Evolutionary conservation across 53 echinoderm and acorn worm species (phyloP).

Genomic region (Astropecten irregularis): DNA sequence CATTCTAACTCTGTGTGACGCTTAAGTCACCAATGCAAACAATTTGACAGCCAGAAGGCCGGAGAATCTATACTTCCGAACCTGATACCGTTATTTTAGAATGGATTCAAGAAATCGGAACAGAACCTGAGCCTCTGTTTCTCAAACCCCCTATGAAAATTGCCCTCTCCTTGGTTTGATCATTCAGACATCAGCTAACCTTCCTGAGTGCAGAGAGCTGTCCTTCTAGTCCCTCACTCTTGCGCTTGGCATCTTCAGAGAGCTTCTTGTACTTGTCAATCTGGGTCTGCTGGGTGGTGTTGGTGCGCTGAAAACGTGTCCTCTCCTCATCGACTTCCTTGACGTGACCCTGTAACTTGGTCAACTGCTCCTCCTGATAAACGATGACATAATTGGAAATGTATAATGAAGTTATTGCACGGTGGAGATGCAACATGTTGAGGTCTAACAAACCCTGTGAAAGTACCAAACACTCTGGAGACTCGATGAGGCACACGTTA

Average conservation of each 20-base stretch:
- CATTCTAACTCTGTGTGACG: not conserved
- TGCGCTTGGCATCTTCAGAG: slow-evolving; percentile 91
- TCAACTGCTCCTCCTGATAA: slow-evolving; percentile 74
- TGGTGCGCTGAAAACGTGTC: slow-evolving; percentile 75
- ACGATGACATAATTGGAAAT: not conserved
- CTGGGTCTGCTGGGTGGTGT: slow-evolving; percentile 81
- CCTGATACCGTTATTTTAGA: no score
- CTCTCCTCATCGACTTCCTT: slow-evolving; percentile 93
- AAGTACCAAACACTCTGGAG: not conserved
- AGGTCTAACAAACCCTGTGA: not conserved
- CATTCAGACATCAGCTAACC: no score
- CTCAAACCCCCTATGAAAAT: no score
- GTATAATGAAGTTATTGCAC: not conserved
- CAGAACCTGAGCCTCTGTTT: no score
- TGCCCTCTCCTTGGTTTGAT: no score
- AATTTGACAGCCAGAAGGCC: not conserved
- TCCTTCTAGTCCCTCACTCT: slow-evolving; percentile 84
- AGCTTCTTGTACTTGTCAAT: slow-evolving; percentile 97
- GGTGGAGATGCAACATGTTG: not conserved
- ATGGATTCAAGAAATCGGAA: no score
- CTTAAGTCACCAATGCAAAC: not conserved
- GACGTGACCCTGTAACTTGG: slow-evolving; percentile 62
- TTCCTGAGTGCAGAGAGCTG: slow-evolving; percentile 83
- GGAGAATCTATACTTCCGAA: no score
- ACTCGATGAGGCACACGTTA: no score